Evolutionary conservation across 2,888 invertebrate genomes (phyloP), one percentile per base, ranked within the genome.

Genomic region (Bombyx huttoni): DNA sequence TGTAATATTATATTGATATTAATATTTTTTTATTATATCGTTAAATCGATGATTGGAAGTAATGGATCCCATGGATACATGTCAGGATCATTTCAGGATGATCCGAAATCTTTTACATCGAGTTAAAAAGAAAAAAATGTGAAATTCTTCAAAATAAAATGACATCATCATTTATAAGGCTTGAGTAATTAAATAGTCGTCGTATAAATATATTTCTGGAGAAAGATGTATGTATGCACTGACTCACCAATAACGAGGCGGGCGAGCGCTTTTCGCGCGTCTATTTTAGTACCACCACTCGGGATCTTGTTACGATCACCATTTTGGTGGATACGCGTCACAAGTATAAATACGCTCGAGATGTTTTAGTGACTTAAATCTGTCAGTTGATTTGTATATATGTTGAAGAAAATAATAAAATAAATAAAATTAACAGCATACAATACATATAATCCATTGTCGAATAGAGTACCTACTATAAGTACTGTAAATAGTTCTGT

Each of bases 231-330:
- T 24, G 24, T n/a, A 24, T 40, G 12, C 35, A 50, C 51, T 72
- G 72, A 73, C 55, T 71, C 73, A 71, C 61, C 55, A 62, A 62
- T 66, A 65, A 65, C 67, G 67, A 62, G 53, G 63, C 70, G 54
- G 61, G 60, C 61, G 64, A 58, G 62, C 64, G 63, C 63, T 61
- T 65, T 67, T 66, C 69, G 63, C 63, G 62, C 60, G 59, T 64
- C 72, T 78, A 78, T 79, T 79, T 78, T 62, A 55, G 74, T 67
- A 58, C 61, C 65, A 62, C 65, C 61, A 58, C 73, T 70, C 79
- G 76, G 40, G 73, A 84, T 86, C 83, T 78, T 72, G 71, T 86
- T 86, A 84, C 86, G 70, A 68, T 67, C 68, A 64, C 82, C 76
- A 75, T 81, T 81, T 85, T 70, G 60, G 77, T 75, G 66, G 58